phyloP scores from a whole-genome alignment of 1,140 invertebrate species.

The Propsilocerus akamusi region DNA sequence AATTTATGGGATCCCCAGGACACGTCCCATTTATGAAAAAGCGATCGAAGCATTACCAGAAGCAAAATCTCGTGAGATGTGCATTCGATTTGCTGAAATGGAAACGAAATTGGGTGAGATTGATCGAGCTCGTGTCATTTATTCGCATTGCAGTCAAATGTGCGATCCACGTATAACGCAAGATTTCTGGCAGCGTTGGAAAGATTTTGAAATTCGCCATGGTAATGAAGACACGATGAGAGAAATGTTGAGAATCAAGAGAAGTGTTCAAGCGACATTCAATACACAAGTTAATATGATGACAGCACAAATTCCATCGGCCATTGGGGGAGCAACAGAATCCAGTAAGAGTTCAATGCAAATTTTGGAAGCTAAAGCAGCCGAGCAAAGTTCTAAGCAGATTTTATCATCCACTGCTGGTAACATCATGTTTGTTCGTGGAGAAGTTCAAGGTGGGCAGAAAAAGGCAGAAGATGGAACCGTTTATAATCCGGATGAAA shows the following conservation, averaged over 20 bases:
- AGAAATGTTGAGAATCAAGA: constrained; percentile 96
- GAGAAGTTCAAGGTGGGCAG: constrained; percentile 66
- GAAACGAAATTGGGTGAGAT: constrained; percentile 97
- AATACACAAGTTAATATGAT: constrained; percentile 96
- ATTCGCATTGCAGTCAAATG: constrained; percentile 95
- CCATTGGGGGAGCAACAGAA: constrained; percentile 40
- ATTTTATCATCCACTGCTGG: constrained; percentile 10
- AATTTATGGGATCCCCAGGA: constrained; percentile 93
- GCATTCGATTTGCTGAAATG: constrained; percentile 89
- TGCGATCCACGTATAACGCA: constrained; percentile 92
- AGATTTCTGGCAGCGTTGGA: constrained; percentile 97
- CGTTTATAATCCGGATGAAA: constrained; percentile 85
- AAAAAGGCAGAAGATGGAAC: constrained; percentile 33
- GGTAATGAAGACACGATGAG: constrained; percentile 99
- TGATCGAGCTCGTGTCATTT: constrained; percentile 90
- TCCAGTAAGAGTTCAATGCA: constrained; percentile 69
- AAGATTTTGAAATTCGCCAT: constrained; percentile 97
- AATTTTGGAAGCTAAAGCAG: constrained; percentile 67
- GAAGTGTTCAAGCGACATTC: constrained; percentile 92
- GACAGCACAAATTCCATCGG: constrained; percentile 89
- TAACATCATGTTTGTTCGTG: constrained; percentile 70
- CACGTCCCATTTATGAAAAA: constrained; percentile 93
- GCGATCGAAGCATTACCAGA: constrained; percentile 89
- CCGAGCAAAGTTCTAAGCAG: constrained; percentile 24
- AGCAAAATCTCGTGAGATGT: constrained; percentile 88